Percentiles rank a stretch among this genome's conserved stretches.
Evolutionary conservation across 2,888 invertebrate genomes (phyloP).

Genomic region (Penaeus monodon): DNA sequence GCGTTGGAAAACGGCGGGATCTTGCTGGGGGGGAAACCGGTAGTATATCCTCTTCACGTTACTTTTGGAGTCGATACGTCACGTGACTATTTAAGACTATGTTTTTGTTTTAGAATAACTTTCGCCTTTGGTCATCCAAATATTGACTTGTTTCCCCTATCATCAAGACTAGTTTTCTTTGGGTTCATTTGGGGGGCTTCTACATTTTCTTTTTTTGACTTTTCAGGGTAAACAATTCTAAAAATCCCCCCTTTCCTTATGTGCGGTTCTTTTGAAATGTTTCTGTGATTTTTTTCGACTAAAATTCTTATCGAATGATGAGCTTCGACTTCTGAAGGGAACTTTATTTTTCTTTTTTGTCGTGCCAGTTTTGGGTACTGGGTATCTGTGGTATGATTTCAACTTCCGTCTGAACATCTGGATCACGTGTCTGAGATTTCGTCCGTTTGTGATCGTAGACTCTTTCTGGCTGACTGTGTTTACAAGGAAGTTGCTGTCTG

Average conservation of each 20-base stretch:
- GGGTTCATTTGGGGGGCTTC: background rate
- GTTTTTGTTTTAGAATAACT: conserved; percentile 53
- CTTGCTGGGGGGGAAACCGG: conserved; percentile 19
- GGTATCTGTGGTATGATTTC: too few relatives aligned
- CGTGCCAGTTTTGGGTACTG: too few relatives aligned
- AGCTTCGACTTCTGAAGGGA: too few relatives aligned
- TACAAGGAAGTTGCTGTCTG: too few relatives aligned
- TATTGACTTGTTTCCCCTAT: conserved; percentile 53
- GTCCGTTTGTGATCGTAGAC: too few relatives aligned
- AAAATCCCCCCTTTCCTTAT: background rate
- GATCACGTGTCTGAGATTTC: too few relatives aligned
- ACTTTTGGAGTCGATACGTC: conserved; percentile 36
- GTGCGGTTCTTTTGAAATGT: too few relatives aligned
- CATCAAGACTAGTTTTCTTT: conserved; percentile 35
- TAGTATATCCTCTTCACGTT: conserved; percentile 42
- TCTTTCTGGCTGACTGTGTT: too few relatives aligned
- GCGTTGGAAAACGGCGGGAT: conserved; percentile 44
- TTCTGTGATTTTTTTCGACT: too few relatives aligned
- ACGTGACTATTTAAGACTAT: conserved; percentile 43
- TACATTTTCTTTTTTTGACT: conserved; percentile 37
- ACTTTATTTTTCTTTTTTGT: too few relatives aligned
- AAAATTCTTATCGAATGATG: too few relatives aligned
- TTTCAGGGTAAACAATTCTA: conserved; percentile 22
- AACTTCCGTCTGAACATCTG: too few relatives aligned
- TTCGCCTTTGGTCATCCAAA: conserved; percentile 54